These are phyloP conservation scores for Cairina moschata DNA, from an alignment of 2,113 vertebrate genomes.

Conservation along the genomic window DNA sequence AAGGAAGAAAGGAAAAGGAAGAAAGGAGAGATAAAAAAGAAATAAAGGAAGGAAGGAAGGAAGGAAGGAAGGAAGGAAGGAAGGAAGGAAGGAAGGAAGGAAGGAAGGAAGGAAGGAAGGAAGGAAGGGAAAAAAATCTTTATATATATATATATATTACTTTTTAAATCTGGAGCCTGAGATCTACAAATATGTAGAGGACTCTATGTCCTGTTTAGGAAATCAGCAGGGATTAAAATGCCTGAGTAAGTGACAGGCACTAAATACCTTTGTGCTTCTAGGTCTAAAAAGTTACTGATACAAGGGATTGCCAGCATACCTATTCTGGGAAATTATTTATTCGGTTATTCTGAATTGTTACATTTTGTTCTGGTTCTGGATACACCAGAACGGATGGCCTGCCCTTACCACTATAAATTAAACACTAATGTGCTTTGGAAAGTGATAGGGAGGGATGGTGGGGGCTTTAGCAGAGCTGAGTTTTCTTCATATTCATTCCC, in stretches of 20 bases:
- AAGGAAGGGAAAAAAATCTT: too few species aligned
- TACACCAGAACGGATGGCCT: background rate
- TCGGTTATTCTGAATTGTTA: background rate
- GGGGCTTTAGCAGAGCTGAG: background rate
- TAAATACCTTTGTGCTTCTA: background rate
- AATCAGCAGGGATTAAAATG: slow-evolving; percentile 8
- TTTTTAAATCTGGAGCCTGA: background rate
- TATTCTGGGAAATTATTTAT: background rate
- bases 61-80: background rate
- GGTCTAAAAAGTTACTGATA: background rate
- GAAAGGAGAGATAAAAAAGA: background rate
- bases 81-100: too few species aligned
- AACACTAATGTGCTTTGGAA: background rate
- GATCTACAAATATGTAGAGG: background rate
- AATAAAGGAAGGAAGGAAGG: too few species aligned
- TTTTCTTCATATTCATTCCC: background rate
- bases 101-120: background rate
- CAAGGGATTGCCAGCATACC: background rate
- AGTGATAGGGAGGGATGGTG: background rate
- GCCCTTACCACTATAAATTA: background rate
- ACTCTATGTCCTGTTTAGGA: background rate
- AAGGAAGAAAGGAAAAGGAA: too few species aligned
- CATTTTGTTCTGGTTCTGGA: background rate
- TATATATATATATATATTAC: too few species aligned
- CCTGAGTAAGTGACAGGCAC: background rate